These are phyloP conservation scores for Numida meleagris DNA, from an alignment of 2,113 vertebrate species.

Conservation along the genomic window DNA sequence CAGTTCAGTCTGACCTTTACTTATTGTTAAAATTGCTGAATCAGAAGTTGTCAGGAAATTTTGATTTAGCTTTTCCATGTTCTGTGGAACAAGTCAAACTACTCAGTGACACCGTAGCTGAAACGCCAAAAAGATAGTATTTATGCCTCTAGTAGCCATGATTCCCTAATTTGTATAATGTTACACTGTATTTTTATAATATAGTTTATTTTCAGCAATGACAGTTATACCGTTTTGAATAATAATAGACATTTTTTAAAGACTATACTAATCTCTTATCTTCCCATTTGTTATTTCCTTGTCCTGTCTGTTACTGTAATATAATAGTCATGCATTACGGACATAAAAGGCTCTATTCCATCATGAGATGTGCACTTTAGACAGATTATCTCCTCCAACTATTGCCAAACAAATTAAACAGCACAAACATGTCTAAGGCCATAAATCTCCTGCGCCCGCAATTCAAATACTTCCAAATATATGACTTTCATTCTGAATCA, in stretches of 20 bases:
- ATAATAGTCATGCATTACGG: conserved; percentile 25
- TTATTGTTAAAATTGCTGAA: neutral
- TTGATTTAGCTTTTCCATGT: neutral
- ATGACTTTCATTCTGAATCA: neutral
- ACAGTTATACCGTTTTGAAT: conserved; percentile 61
- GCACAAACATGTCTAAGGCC: neutral
- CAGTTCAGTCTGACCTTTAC: neutral
- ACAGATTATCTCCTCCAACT: conserved; percentile 6
- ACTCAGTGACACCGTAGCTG: neutral
- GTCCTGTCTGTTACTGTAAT: conserved; percentile 30
- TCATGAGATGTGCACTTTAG: neutral
- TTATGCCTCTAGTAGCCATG: conserved; percentile 7
- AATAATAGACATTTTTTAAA: conserved; percentile 56
- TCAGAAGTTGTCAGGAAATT: conserved; percentile 14
- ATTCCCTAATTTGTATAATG: conserved; percentile 37
- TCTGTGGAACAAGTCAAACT: neutral
- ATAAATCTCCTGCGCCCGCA: neutral
- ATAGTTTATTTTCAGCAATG: conserved; percentile 54
- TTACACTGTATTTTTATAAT: conserved; percentile 38
- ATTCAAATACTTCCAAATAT: neutral
- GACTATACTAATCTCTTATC: conserved; percentile 51
- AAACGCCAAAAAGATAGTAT: neutral
- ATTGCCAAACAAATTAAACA: conserved; percentile 36
- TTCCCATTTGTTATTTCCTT: conserved; percentile 53
- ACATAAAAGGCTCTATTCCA: conserved; percentile 37